Conservation (phyloP, 2,797 vertebrate species). For the Leucoraja ocellata region DNA sequence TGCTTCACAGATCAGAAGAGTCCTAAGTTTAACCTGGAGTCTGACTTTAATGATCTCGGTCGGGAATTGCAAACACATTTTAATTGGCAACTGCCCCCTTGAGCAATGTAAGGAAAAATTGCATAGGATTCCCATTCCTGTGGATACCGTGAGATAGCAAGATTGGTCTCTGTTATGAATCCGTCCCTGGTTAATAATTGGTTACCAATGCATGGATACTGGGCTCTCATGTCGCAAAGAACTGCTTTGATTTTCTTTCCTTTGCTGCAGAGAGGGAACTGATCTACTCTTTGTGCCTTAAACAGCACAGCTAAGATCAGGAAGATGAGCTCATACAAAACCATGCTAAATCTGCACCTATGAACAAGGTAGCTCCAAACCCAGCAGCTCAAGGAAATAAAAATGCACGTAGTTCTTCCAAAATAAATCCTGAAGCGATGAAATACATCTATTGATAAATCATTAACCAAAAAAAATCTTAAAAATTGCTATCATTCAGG, state of each 20-base stretch:
- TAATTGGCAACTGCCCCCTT: constrained; percentile 21
- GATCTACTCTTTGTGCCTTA: background rate
- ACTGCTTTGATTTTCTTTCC: background rate
- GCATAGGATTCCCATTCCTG: background rate
- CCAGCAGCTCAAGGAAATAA: background rate
- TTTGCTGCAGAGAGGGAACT: background rate
- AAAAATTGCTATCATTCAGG: background rate
- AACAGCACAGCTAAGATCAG: background rate
- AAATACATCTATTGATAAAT: background rate
- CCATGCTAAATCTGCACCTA: background rate
- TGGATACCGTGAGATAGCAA: background rate
- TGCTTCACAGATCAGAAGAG: constrained; percentile 14
- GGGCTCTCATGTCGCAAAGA: background rate
- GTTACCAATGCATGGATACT: background rate
- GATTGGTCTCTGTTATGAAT: background rate
- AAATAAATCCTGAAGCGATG: background rate
- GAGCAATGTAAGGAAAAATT: constrained; percentile 1
- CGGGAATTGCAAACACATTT: background rate
- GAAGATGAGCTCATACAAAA: background rate
- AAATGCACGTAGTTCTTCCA: background rate
- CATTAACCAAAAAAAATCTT: background rate
- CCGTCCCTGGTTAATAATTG: background rate
- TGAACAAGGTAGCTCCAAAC: background rate
- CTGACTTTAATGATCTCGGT: constrained; percentile 26
- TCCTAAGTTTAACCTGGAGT: background rate